Percentiles rank a stretch among this genome's conserved stretches.
Conservation (phyloP, 1,140 invertebrate genomes). For the Bombyx mori region ASM3026992v2 NC_085115.1:8595501-8596000, state of each 20-base stretch:
- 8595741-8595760: no score
- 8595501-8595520: conserved; percentile 56
- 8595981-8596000: conserved; percentile 29
- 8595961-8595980: conserved; percentile 36
- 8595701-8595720: no score
- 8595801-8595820: no score
- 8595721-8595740: no score
- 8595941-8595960: conserved; percentile 68
- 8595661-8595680: no score
- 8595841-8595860: conserved; percentile 27
- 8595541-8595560: conserved; percentile 64
- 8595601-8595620: background rate
- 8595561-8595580: conserved; percentile 17
- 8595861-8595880: conserved; percentile 69
- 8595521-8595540: conserved; percentile 55
- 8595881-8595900: conserved; percentile 51
- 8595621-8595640: background rate
- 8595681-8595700: no score
- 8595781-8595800: no score
- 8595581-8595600: conserved; percentile 11
- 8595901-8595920: conserved; percentile 63
- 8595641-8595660: background rate
- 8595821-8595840: background rate
- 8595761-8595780: no score
- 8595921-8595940: conserved; percentile 72